Evolutionary conservation across 1,140 invertebrate genomes (phyloP), one percentile per base, ranked within the genome.

Genomic region (Grapholita molesta): DNA sequence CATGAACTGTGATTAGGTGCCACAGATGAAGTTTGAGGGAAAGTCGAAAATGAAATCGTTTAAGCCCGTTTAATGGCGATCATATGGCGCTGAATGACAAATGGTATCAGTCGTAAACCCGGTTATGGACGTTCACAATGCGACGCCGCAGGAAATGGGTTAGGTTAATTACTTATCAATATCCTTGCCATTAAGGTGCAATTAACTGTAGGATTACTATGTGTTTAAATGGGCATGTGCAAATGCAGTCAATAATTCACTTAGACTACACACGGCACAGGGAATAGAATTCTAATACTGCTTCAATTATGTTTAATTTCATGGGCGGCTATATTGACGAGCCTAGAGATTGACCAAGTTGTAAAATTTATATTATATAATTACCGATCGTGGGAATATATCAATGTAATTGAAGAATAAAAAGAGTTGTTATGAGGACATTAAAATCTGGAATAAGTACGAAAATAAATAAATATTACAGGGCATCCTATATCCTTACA

Each of bases 1-100:
- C 78, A 82, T 85, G 75, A 77, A 77, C 75, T 70, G 83, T 87
- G 86, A 89, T 91, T 88, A 88, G 84, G 77, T 79, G 74, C 77
- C 67, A 76, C 85, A 79, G 82, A 84, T 84, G 76, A 79, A 77
- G 79, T 83, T 78, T 79, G 77, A 78, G 84, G 86, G 86, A 84
- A 88, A 87, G 84, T 84, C 79, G 72, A 84, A 88, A 89, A 89
- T 89, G 84, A 89, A 91, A 86, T 85, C 79, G 81, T 78, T 82
- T 85, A 89, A 87, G 81, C 86, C 82, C 76, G 72, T 77, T 83
- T 88, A 85, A 89, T 89, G 82, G 80, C 66, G 68, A 75, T 75
- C 69, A 66, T 78, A 83, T 78, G 83, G 80, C 84, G 74, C 70
- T 70, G 75, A 78, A 65, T 69, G 30, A 70, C 74, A 67, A 77